These are phyloP conservation scores for Microtus ochrogaster DNA, from an alignment of 2,113 vertebrate species.

Conservation along the genomic window DNA sequence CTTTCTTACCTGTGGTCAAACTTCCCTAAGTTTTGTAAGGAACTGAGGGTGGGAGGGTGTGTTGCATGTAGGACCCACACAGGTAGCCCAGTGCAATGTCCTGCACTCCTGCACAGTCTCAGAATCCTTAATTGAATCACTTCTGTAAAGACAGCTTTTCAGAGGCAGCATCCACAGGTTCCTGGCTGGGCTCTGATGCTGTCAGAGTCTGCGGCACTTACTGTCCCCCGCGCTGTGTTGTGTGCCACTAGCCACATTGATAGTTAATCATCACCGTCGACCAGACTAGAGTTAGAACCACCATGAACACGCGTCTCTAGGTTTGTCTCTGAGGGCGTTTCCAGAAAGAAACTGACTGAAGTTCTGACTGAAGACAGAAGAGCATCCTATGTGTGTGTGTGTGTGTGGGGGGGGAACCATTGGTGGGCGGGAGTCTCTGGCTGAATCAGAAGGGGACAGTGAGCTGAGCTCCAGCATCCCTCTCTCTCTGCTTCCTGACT, in stretches of 20 bases:
- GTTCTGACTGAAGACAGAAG: background rate
- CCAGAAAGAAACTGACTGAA: no score
- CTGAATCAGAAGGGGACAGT: background rate
- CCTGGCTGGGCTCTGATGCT: background rate
- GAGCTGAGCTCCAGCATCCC: background rate
- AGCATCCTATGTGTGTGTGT: background rate
- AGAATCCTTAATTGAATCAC: background rate
- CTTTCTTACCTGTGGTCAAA: background rate
- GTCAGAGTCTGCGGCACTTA: background rate
- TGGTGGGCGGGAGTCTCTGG: background rate
- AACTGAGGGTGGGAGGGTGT: fast-evolving
- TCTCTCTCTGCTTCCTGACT: background rate
- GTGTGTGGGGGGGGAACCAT: background rate
- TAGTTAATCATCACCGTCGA: background rate
- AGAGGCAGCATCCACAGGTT: background rate
- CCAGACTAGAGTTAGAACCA: background rate
- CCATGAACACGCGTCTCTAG: background rate
- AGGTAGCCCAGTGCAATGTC: background rate
- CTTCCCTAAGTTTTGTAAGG: background rate
- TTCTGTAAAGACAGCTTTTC: background rate
- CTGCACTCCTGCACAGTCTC: background rate
- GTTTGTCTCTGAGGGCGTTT: background rate
- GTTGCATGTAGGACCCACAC: background rate
- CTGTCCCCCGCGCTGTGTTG: background rate
- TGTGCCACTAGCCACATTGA: background rate